Evolutionary conservation across 2,888 invertebrate genomes (phyloP), one percentile per base, ranked within the genome.

Genomic region (Unio delphinus): DNA sequence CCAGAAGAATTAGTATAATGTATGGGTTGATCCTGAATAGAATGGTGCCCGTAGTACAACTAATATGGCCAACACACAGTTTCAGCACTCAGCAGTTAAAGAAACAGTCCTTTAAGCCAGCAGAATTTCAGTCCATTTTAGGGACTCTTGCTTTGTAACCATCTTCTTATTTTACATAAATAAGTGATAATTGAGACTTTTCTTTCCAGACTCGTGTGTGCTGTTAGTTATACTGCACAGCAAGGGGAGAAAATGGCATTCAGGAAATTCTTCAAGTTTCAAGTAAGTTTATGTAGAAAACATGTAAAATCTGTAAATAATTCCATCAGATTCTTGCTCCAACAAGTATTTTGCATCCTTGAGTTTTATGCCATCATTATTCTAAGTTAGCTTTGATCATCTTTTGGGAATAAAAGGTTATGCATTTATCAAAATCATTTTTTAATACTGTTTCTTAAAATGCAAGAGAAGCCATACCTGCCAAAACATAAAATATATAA

Each of bases 191-290:
- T 59, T 62, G 30, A 54, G 34, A 60, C 34, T 64, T 61, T 71
- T 45, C 28, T 57, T 82, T 80, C 64, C 88, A 96, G 96, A 88
- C 91, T 99, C 80, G 97, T 98, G 3, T 99, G 99, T 91, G 97
- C 98, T 91, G 97, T 99, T 3, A 95, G 94, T 78, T 99, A 99
- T 89, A 93, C 93, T 86, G 94, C 94, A 55, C 93, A 94, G 65
- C 92, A 81, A 63, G 86, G 94, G 68, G 91, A 91, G 26, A 94
- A 95, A 79, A 94, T 95, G 88, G 95, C 95, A 75, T 96, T 99
- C 87, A 93, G 97, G 80, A 99, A 99, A 90, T 98, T 97, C 90
- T 99, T 99, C 90, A 99, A 98, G 91, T 99, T 99, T 90, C 91
- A 92, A 83, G 91, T 91, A 79, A 70, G 75, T 62, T 34, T 11